Evolutionary conservation across 2,888 invertebrate genomes (phyloP).

Genomic region (Nephrotoma flavescens): DNA sequence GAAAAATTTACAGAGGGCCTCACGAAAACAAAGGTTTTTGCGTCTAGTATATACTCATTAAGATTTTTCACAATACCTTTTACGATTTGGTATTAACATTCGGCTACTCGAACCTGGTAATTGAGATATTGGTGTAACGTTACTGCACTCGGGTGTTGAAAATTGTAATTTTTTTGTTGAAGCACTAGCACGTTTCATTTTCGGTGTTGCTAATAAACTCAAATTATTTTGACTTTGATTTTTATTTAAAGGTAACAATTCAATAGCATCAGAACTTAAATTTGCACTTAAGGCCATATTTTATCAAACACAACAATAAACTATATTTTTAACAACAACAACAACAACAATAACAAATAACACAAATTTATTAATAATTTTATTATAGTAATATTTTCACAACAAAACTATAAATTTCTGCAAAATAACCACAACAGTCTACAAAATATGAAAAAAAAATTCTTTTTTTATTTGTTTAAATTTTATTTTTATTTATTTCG

Average conservation of each 20-base stretch:
- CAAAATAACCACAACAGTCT: no score
- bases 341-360: background rate
- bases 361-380: background rate
- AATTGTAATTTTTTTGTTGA: slow-evolving; percentile 15
- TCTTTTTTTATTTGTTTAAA: background rate
- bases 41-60: background rate
- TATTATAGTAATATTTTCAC: background rate
- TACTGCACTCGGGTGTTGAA: slow-evolving; percentile 14
- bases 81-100: slow-evolving; percentile 12
- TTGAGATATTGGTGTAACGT: slow-evolving; percentile 13
- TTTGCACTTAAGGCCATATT: slow-evolving; percentile 6
- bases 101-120: slow-evolving; percentile 12
- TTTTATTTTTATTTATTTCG: background rate
- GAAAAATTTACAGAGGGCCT: background rate
- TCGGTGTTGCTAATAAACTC: slow-evolving; percentile 11
- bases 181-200: slow-evolving; percentile 13
- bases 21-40: background rate
- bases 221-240: slow-evolving; percentile 5
- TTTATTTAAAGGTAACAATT: slow-evolving; percentile 13
- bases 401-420: background rate
- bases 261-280: slow-evolving; percentile 11
- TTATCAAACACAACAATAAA: background rate
- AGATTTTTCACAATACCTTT: slow-evolving; percentile 10
- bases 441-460: background rate
- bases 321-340: background rate